A percentile compares a stretch with the other conserved stretches of the same genome.
Conservation (phyloP, 2,797 vertebrate species). For the Clarias laeviceps region DNA sequence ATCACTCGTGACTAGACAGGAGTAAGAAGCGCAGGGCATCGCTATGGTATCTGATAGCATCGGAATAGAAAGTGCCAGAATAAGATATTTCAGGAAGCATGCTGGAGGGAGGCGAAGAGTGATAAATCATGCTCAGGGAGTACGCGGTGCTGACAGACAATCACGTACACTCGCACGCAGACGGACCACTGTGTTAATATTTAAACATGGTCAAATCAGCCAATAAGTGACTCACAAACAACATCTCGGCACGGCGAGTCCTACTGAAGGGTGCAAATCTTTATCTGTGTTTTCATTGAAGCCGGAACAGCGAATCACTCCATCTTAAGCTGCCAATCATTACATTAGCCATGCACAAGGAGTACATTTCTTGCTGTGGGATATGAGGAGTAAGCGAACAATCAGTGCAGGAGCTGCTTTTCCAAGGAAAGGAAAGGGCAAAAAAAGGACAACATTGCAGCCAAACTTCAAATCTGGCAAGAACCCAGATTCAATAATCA, state of each 20-base stretch:
- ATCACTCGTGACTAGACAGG: conserved; percentile 12
- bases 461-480: not conserved
- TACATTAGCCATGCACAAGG: not conserved
- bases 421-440: not conserved
- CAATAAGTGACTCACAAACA: conserved; percentile 23
- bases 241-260: not conserved
- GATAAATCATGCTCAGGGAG: conserved; percentile 40
- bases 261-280: not conserved
- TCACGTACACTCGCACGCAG: conserved; percentile 4
- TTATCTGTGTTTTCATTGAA: not conserved
- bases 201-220: conserved; percentile 11
- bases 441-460: not conserved
- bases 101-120: conserved; percentile 8
- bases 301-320: not conserved
- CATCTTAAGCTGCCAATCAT: not conserved
- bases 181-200: conserved; percentile 1
- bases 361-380: not conserved
- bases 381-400: not conserved
- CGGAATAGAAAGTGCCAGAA: conserved; percentile 20
- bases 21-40: not conserved
- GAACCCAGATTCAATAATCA: not conserved
- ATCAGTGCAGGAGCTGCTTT: not conserved
- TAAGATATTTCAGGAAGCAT: conserved; percentile 42
- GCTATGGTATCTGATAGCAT: conserved; percentile 26
- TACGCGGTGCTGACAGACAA: conserved; percentile 32